A percentile compares a stretch with the other conserved stretches of the same genome.
These are phyloP conservation scores for Tachina grossa DNA, from an alignment of 2,888 invertebrate genomes.

Conservation along the genomic window DNA sequence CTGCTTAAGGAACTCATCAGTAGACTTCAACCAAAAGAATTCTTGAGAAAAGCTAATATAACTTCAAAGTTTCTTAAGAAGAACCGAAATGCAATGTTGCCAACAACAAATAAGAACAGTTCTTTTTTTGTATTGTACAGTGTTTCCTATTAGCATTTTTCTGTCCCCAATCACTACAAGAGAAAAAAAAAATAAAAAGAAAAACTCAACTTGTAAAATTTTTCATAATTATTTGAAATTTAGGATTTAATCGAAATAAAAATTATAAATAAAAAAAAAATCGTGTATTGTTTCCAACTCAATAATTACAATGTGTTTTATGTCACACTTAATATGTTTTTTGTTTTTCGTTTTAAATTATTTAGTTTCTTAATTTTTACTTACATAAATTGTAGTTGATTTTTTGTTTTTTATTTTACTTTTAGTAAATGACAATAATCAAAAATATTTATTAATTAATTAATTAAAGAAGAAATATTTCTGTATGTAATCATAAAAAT, in stretches of 20 bases:
- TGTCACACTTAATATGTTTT: slow-evolving; percentile 55
- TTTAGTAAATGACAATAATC: slow-evolving; percentile 74
- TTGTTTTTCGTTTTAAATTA: slow-evolving; percentile 51
- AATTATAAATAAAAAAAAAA: slow-evolving; percentile 41
- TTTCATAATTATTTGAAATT: slow-evolving; percentile 36
- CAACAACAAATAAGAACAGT: too few species aligned
- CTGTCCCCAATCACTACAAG: too few species aligned
- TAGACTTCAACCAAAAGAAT: too few species aligned
- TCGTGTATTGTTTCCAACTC: slow-evolving; percentile 57
- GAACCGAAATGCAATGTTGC: too few species aligned
- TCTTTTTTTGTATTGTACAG: too few species aligned
- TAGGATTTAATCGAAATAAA: slow-evolving; percentile 47
- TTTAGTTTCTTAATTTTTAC: slow-evolving; percentile 70
- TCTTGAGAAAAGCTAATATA: too few species aligned
- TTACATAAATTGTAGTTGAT: slow-evolving; percentile 60
- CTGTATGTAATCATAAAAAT: slow-evolving; percentile 74
- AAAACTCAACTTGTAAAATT: not conserved
- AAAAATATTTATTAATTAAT: slow-evolving; percentile 65
- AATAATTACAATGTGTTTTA: slow-evolving; percentile 54
- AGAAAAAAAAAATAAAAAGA: not conserved
- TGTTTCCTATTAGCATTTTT: too few species aligned
- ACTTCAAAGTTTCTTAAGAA: too few species aligned
- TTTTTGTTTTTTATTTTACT: slow-evolving; percentile 73
- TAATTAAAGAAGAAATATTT: slow-evolving; percentile 66
- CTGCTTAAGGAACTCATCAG: too few species aligned